Evolutionary conservation across 2,797 vertebrate genomes (phyloP), one percentile per base, ranked within the genome.

Genomic region (Macropodus opercularis): DNA sequence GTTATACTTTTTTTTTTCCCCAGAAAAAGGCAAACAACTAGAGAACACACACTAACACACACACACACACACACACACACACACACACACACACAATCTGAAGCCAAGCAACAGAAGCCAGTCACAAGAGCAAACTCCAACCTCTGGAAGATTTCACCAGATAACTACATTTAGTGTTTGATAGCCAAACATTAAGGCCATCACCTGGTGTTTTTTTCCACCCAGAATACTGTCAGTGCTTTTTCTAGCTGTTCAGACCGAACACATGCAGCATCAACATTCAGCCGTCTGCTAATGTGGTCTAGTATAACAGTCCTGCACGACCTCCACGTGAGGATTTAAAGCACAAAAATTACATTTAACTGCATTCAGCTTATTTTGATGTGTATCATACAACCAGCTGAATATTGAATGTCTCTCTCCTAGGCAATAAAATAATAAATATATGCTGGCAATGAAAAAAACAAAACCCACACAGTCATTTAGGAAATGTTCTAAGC

Each of bases 361-460:
- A n/a, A n/a, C n/a, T n/a, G n/a, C n/a, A n/a, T n/a, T n/a, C n/a
- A n/a, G n/a, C n/a, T n/a, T n/a, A n/a, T n/a, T n/a, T n/a, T n/a
- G n/a, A n/a, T n/a, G n/a, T n/a, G n/a, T 53, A 51, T 27, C 21
- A 47, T 32, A 34, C 2, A 2, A 29, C n/a, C 62, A 36, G 35
- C 62, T 61, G 65, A 48, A 68, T 63, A 29, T 44, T 51, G 22
- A 63, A 6, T 46, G 18, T 14, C 13, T 43, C 21, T 26, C 27
- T 22, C 36, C 26, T 17, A 18, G 6, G 71, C 12, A 56, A 21
- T 54, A 79, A 69, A 85, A 74, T 4, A 66, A 86, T 76, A 87
- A 86, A 91, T 87, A 88, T 27, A 39, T 36, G 3, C 62, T 5
- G 62, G 61, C 69, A 87, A 89, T 85, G 85, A 85, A 86, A 81